Base-by-base conservation (phyloP, 1,140 invertebrate species). In the Lamellibrachia luymesi region DNA sequence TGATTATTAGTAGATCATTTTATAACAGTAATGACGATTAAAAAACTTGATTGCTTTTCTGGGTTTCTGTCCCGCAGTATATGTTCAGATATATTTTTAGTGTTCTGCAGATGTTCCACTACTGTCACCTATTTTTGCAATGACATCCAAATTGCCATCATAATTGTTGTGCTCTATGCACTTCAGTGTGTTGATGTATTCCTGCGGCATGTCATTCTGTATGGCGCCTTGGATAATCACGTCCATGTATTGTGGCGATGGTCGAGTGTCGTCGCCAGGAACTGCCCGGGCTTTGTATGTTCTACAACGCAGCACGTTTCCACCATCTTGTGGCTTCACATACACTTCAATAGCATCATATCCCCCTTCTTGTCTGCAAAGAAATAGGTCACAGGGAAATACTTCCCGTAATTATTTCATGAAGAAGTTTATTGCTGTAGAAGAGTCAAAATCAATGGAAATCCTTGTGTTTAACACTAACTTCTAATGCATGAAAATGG, bases 311-410 rank as follows among this genome's bases (percentile, higher is more conserved):
- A 80, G 64, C 2, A 97, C 94, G 92, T 94, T 95, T 56, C 95
- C 94, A 4, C 97, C 97, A 93, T 96, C 95, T 2, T 95, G 94
- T 27, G 97, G 90, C n/a, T 96, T 94, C 50, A 98, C 96, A 51
- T 97, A 96, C 4, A 98, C 97, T 90, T 96, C 96, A 94, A 98
- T 96, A 51, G 97, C 96, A 95, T 97, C 97, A 95, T 98, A 27
- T 0, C 98, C 98, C 93, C 97, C 97, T 97, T 98, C 98, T 96
- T 98, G 98, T 93, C 97, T 97, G 95, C 25, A 96, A 96, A 94
- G 93, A 92, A 93, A n/a, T 22, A 91, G 92, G 7, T 22, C 22
- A 6, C n/a, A 49, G 38, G 38, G 38, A 38, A 38, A 38, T 38
- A 38, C 38, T 38, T 38, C 38, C 38, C 38, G 38, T 38, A 38